Evolutionary conservation across 2,888 invertebrate genomes (phyloP).

Genomic region (Epistrophella euchroma): DNA sequence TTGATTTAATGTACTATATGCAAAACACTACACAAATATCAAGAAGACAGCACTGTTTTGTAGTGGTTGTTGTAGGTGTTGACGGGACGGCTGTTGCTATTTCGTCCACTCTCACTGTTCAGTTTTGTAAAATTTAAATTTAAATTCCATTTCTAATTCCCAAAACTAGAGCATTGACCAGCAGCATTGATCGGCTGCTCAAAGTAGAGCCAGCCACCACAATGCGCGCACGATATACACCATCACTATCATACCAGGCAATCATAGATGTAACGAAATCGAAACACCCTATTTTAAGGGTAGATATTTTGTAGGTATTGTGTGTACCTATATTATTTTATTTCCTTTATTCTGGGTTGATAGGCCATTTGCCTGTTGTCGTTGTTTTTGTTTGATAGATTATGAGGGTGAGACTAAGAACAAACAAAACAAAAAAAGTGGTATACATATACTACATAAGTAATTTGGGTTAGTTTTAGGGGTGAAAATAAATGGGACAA

Average conservation of each 20-base stretch:
- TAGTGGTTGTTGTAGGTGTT: slow-evolving; percentile 31
- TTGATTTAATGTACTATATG: too few relatives aligned
- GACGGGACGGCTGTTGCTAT: slow-evolving; percentile 24
- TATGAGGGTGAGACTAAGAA: slow-evolving; percentile 46
- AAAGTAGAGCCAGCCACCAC: not conserved
- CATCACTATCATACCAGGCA: not conserved
- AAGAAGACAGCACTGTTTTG: slow-evolving; percentile 9
- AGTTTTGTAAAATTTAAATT: slow-evolving; percentile 61
- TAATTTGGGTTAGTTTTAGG: slow-evolving; percentile 47
- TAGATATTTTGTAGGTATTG: slow-evolving; percentile 27
- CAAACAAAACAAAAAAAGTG: slow-evolving; percentile 5
- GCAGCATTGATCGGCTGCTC: slow-evolving; percentile 47
- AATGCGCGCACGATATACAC: slow-evolving; percentile 16
- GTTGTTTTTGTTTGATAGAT: slow-evolving; percentile 6
- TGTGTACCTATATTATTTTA: slow-evolving; percentile 23
- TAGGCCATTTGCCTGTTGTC: slow-evolving; percentile 67
- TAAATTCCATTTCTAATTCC: slow-evolving; percentile 65
- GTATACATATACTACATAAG: slow-evolving; percentile 8
- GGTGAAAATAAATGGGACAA: slow-evolving; percentile 51
- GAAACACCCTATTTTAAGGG: slow-evolving; percentile 62
- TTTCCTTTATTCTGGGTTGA: slow-evolving; percentile 62
- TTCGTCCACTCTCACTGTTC: slow-evolving; percentile 14
- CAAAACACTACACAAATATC: not conserved
- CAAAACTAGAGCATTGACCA: slow-evolving; percentile 72
- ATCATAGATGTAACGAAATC: slow-evolving; percentile 30